phyloP scores from a whole-genome alignment of 2,113 vertebrate species.

The Campylomormyrus tamandua region DNA sequence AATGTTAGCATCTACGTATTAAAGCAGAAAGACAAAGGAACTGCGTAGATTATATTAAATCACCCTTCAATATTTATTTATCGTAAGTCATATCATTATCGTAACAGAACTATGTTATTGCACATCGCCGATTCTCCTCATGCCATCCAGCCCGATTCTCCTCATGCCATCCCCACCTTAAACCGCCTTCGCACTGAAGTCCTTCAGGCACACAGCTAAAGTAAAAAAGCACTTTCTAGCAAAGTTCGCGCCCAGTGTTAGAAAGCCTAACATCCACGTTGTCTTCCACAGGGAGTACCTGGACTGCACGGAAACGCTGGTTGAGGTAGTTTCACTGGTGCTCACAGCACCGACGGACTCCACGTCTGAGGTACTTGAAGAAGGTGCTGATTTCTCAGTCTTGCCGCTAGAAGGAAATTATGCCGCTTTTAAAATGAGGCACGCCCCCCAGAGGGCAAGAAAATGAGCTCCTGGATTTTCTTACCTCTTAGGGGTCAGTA shows the following conservation, averaged over 20 bases:
- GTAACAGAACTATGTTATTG: neutral
- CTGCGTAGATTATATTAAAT: neutral
- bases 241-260: neutral
- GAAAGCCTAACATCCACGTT: neutral
- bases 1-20: neutral
- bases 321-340: constrained; percentile 99
- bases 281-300: constrained; percentile 58
- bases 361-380: constrained; percentile 85
- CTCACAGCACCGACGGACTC: constrained; percentile 85
- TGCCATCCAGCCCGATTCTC: neutral
- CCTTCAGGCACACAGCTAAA: neutral
- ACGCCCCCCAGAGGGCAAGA: neutral
- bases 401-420: constrained; percentile 52
- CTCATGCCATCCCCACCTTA: neutral
- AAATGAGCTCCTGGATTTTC: constrained; percentile 27
- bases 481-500: constrained; percentile 77
- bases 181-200: neutral
- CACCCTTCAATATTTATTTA: neutral
- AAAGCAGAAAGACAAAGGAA: neutral
- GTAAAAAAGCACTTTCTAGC: neutral
- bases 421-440: neutral
- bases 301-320: constrained; percentile 86
- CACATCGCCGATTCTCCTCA: neutral
- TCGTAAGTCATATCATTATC: neutral
- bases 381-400: constrained; percentile 73